phyloP scores from a whole-genome alignment of 2,888 invertebrate genomes.

The Eurois occulta region DNA sequence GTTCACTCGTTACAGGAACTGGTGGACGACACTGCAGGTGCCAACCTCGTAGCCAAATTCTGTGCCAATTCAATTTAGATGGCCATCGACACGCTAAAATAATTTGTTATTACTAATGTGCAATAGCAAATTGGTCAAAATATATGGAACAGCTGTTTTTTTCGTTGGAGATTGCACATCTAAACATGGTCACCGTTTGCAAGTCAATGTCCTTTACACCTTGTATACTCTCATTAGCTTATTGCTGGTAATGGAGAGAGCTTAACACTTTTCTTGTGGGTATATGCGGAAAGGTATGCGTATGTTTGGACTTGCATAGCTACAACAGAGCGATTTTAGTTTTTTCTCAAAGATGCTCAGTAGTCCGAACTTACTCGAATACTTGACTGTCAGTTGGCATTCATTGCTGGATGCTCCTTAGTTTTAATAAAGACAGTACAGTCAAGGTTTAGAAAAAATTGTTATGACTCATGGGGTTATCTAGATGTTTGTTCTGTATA shows the following conservation, averaged over 20 bases:
- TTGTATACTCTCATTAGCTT: neutral
- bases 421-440: neutral
- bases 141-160: neutral
- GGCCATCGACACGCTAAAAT: neutral
- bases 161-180: neutral
- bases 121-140: neutral
- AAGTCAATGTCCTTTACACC: neutral
- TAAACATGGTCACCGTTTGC: neutral
- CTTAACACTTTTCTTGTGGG: slow-evolving; percentile 20
- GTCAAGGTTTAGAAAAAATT: neutral
- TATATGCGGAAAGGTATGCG: slow-evolving; percentile 39
- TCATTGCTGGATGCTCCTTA: neutral
- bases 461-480: too few relatives aligned
- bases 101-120: neutral
- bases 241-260: slow-evolving; percentile 9
- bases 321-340: slow-evolving; percentile 15
- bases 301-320: slow-evolving; percentile 3
- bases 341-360: slow-evolving; percentile 36
- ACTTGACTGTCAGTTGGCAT: neutral
- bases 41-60: neutral
- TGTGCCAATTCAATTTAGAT: neutral
- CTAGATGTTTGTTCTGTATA: neutral
- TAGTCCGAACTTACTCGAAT: slow-evolving; percentile 5
- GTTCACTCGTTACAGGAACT: neutral
- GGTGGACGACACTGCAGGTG: neutral